Conservation (phyloP, 1,140 invertebrate species). For the Laodelphax striatellus region DNA sequence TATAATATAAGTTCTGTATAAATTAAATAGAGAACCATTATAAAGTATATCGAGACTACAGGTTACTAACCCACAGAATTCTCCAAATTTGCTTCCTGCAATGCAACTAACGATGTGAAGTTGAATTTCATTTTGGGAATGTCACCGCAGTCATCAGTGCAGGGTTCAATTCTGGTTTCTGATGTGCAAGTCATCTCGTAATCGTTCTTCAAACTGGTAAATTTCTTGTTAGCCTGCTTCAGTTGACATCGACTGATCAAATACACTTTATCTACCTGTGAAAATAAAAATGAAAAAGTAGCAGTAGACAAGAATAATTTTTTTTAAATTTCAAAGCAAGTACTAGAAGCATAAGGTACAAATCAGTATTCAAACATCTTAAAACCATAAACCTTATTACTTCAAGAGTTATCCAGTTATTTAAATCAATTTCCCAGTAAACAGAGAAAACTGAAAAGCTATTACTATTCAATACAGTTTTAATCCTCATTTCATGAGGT, state of each 20-base stretch:
- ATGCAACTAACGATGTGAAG: constrained; percentile 65
- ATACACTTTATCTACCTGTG: constrained; percentile 72
- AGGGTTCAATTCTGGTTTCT: constrained; percentile 65
- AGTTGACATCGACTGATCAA: constrained; percentile 70
- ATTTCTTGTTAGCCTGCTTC: constrained; percentile 90
- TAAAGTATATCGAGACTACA: background rate
- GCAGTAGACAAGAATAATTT: too few species aligned
- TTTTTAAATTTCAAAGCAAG: too few species aligned
- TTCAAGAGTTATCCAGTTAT: too few species aligned
- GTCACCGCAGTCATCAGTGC: constrained; percentile 44
- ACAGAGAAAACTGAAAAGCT: too few species aligned
- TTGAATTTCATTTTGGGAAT: constrained; percentile 76
- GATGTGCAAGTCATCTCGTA: constrained; percentile 89
- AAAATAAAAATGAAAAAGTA: constrained; percentile 16
- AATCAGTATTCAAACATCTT: background rate
- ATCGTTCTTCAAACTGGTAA: constrained; percentile 73
- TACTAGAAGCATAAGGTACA: background rate
- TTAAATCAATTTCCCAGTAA: too few species aligned
- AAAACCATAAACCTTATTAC: background rate
- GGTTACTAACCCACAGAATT: constrained; percentile 1
- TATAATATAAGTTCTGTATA: too few species aligned
- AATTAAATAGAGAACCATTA: too few species aligned
- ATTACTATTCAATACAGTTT: too few species aligned
- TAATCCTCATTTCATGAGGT: too few species aligned
- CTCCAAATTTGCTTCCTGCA: constrained; percentile 41